Evolutionary conservation across 2,888 invertebrate species (phyloP).

Genomic region (Anticlea derivata): DNA sequence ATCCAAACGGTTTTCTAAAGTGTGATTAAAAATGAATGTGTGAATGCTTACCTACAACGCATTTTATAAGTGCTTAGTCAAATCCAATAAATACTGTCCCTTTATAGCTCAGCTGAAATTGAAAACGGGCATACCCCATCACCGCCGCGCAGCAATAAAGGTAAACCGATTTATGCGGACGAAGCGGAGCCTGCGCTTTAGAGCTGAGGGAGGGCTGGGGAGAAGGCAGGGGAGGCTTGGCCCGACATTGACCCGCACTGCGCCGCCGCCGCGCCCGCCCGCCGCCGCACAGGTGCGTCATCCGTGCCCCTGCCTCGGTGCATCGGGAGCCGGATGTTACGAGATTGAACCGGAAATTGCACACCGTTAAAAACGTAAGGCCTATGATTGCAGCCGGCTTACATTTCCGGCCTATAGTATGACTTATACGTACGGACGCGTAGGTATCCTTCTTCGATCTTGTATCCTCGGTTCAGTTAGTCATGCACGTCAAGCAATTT

Average conservation of each 20-base stretch:
- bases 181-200: slow-evolving; percentile 28
- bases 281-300: slow-evolving; percentile 65
- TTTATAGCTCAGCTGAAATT: slow-evolving; percentile 36
- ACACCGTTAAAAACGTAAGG: slow-evolving; percentile 16
- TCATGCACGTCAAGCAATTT: slow-evolving; percentile 1
- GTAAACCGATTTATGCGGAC: slow-evolving; percentile 46
- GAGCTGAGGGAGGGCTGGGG: slow-evolving; percentile 24
- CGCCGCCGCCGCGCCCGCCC: slow-evolving; percentile 61
- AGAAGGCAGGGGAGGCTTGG: slow-evolving; percentile 22
- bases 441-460: too few species aligned
- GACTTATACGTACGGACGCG: not conserved
- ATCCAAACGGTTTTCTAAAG: too few species aligned
- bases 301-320: slow-evolving; percentile 49
- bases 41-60: too few species aligned
- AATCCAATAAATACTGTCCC: slow-evolving; percentile 17
- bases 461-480: not conserved
- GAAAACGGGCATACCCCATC: slow-evolving; percentile 46
- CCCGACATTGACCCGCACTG: slow-evolving; percentile 71
- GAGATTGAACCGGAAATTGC: slow-evolving; percentile 41
- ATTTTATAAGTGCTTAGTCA: not conserved
- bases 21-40: too few species aligned
- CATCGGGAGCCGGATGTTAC: slow-evolving; percentile 40
- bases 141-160: slow-evolving; percentile 43
- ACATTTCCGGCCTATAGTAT: slow-evolving; percentile 17
- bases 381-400: slow-evolving; percentile 12